Conservation (phyloP, 2,888 invertebrate genomes). For the Perdita meconis region DNA sequence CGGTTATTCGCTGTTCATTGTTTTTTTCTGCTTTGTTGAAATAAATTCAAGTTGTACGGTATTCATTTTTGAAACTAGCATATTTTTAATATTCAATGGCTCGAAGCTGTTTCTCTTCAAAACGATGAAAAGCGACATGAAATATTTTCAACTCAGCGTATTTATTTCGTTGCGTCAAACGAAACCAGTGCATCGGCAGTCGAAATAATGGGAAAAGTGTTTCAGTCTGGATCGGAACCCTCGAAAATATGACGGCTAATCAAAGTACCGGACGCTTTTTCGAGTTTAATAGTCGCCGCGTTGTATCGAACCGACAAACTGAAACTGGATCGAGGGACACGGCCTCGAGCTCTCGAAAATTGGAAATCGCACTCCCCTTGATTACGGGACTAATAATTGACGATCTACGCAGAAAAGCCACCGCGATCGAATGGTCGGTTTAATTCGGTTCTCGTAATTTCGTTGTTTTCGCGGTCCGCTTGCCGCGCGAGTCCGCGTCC, state of each 20-base stretch:
- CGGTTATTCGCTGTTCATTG: no score
- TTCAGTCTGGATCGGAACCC: constrained; percentile 58
- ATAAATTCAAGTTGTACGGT: no score
- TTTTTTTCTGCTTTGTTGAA: no score
- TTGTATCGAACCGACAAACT: constrained; percentile 18
- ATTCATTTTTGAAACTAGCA: no score
- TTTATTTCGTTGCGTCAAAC: neutral
- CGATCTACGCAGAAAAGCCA: constrained; percentile 46
- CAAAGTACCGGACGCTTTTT: constrained; percentile 78
- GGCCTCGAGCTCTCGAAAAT: constrained; percentile 63
- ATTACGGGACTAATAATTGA: constrained; percentile 77
- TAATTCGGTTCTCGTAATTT: constrained; percentile 53
- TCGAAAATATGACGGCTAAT: constrained; percentile 77
- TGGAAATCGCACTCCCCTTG: constrained; percentile 79
- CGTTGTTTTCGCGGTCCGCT: constrained; percentile 51
- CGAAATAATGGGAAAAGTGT: constrained; percentile 42
- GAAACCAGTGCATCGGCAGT: constrained; percentile 41
- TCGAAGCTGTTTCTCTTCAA: neutral
- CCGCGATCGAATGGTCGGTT: constrained; percentile 47
- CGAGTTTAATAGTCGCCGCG: constrained; percentile 46
- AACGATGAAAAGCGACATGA: no score
- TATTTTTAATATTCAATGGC: no score
- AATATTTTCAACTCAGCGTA: neutral
- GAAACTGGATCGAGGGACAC: constrained; percentile 26
- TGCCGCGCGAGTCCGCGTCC: constrained; percentile 2